Base-by-base conservation (phyloP, 2,888 invertebrate genomes). In the Megamerina dolium region DNA sequence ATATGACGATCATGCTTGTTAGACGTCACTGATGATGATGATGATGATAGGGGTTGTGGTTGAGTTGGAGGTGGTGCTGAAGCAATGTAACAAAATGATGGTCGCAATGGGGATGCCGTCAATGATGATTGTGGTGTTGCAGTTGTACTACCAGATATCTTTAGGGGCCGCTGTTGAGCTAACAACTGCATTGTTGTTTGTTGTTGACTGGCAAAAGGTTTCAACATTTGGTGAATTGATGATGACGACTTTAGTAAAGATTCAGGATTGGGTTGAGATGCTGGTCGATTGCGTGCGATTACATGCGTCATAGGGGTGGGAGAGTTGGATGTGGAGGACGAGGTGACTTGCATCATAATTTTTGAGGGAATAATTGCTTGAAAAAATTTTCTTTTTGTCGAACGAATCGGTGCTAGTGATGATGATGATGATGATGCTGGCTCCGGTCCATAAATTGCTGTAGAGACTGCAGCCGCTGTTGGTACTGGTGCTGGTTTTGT, bases 1-100 rank as follows among this genome's bases (percentile, higher is more conserved):
- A 49, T 47, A 42, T 49, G 48, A 29, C 35, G 50, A 46, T 56
- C 57, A 53, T 56, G 55, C 51, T 56, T 56, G 46, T 53, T 52
- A 42, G 57, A 43, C 18, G 43, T 29, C n/a, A 44, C 41, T 23
- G 45, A 53, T 49, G 54, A 50, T 31, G 55, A 54, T 52, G 56
- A 53, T 29, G 55, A 52, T 49, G 56, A 56, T 19, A 49, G 52
- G 40, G 55, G 54, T 34, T 47, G 50, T 9, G 14, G 35, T 19
- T 39, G 39, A 19, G 19, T 17, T 26, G 14, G 21, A 20, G 37
- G 35, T 42, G 42, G 26, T 17, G 37, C 33, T 33, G 41, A 30
- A 10, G 38, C 12, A 18, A 31, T 10, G n/a, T n/a, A n/a, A n/a
- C n/a, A n/a, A n/a, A n/a, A n/a, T 12, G 20, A 12, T 20, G 37